A percentile compares a stretch with the other conserved stretches of the same genome.
Evolutionary conservation across 2,797 vertebrate species (phyloP).

Genomic region (Pangasius krempfi): DNA sequence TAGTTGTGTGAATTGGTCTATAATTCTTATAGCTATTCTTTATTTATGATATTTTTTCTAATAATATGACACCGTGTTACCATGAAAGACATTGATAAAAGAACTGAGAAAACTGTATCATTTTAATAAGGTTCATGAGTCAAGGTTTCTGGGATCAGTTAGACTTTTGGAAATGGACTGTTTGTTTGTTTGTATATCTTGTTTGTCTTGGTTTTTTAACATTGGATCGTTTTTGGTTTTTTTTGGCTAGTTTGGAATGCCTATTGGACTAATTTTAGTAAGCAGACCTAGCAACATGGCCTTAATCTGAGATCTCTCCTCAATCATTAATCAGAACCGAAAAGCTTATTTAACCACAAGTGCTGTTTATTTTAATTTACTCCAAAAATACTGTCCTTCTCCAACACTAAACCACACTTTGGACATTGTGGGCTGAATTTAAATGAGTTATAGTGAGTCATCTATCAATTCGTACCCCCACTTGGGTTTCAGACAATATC

Average conservation of each 20-base stretch:
- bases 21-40: neutral
- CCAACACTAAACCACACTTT: conserved; percentile 1
- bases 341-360: neutral
- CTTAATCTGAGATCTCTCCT: neutral
- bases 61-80: neutral
- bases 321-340: neutral
- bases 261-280: neutral
- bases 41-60: neutral
- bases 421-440: neutral
- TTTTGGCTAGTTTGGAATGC: neutral
- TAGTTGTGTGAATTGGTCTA: neutral
- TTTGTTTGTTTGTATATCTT: neutral
- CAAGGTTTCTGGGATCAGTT: neutral
- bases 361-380: neutral
- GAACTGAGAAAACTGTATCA: neutral
- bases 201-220: neutral
- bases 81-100: neutral
- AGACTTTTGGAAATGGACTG: neutral
- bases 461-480: neutral
- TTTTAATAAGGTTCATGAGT: neutral
- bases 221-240: neutral
- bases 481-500: neutral
- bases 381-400: neutral
- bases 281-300: neutral
- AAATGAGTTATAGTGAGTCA: neutral